Percentiles rank a stretch among this genome's conserved stretches.
phyloP scores from a whole-genome alignment of 2,113 vertebrate species.

The Hemicordylus capensis region DNA sequence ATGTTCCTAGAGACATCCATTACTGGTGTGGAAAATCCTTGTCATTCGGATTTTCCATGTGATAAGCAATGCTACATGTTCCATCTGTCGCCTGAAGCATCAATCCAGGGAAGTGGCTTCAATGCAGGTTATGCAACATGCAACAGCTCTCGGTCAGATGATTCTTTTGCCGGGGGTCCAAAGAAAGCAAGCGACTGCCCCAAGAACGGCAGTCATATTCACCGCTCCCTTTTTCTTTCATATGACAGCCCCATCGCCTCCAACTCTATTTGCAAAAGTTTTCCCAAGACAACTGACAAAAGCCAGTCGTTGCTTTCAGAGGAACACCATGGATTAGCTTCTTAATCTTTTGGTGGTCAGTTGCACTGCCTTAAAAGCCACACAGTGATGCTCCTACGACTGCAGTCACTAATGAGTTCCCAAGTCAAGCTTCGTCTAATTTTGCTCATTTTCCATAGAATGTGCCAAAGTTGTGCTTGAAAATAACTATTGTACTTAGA shows the following conservation, averaged over 20 bases:
- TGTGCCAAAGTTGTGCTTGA: neutral
- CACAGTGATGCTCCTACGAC: neutral
- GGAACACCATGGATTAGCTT: neutral
- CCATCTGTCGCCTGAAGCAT: neutral
- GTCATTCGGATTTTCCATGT: neutral
- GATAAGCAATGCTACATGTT: neutral
- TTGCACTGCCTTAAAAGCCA: neutral
- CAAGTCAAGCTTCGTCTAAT: neutral
- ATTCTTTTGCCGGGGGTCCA: neutral
- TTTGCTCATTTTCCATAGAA: constrained; percentile 13
- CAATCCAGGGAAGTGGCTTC: neutral
- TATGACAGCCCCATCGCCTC: neutral
- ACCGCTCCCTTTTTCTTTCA: neutral
- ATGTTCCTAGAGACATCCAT: neutral
- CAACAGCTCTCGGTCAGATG: neutral
- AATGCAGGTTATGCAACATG: neutral
- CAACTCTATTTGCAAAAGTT: no score
- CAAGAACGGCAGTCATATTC: neutral
- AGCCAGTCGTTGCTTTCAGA: neutral
- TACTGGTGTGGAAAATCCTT: neutral
- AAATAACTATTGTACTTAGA: neutral
- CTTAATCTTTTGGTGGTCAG: neutral
- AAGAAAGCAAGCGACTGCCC: neutral
- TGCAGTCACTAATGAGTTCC: neutral
- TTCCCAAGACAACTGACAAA: neutral